These are phyloP conservation scores for Thera obeliscata DNA, from an alignment of 2,888 invertebrate species.

Conservation along the genomic window DNA sequence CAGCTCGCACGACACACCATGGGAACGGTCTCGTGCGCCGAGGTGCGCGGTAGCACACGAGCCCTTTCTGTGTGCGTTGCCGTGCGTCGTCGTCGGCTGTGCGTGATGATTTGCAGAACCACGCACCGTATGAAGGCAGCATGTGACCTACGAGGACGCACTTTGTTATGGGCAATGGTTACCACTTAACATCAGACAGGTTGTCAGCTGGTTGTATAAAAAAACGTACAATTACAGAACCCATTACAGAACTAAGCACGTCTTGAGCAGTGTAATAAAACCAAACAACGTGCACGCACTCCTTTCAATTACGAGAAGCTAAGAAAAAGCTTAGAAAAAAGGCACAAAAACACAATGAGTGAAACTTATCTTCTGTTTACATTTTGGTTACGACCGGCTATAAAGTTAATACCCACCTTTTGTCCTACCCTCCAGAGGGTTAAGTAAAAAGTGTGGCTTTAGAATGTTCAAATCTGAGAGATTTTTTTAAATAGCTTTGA, in stretches of 20 bases:
- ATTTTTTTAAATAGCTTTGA: constrained; percentile 17
- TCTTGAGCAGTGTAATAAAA: constrained; percentile 6
- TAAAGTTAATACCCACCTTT: constrained; percentile 70
- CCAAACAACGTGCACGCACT: constrained; percentile 1
- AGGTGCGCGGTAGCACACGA: too few relatives aligned
- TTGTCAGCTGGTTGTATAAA: not conserved
- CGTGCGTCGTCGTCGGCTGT: too few relatives aligned
- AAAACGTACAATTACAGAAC: not conserved
- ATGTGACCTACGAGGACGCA: too few relatives aligned
- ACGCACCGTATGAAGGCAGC: too few relatives aligned
- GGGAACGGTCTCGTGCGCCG: too few relatives aligned
- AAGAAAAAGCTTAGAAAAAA: constrained; percentile 29
- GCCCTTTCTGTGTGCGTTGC: too few relatives aligned
- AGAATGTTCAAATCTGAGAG: constrained; percentile 32
- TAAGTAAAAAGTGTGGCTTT: constrained; percentile 42
- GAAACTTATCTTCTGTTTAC: constrained; percentile 65
- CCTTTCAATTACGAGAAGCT: constrained; percentile 36
- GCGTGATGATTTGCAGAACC: too few relatives aligned
- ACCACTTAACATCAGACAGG: too few relatives aligned
- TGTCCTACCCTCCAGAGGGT: constrained; percentile 57
- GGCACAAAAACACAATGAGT: constrained; percentile 53
- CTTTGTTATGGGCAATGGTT: too few relatives aligned
- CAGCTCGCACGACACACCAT: too few relatives aligned
- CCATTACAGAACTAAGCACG: not conserved
- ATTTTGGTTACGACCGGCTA: constrained; percentile 63